phyloP scores from a whole-genome alignment of 2,888 invertebrate genomes.

The Tipula lateralis region DNA sequence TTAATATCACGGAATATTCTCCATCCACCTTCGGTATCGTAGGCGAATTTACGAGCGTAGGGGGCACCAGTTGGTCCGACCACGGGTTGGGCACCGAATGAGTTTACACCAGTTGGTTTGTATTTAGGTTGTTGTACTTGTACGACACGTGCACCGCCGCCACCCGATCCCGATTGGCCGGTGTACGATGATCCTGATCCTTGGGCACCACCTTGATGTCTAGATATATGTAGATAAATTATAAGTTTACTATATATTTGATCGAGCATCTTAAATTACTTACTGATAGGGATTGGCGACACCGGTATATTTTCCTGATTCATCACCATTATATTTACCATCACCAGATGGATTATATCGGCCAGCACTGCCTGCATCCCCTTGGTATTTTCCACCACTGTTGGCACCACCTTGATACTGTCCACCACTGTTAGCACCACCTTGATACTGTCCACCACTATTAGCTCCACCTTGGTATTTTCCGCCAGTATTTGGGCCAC shows the following conservation, averaged over 20 bases:
- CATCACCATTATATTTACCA: conserved; percentile 43
- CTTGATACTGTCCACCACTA: not conserved
- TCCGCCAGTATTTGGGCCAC: not conserved
- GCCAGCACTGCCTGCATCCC: conserved; percentile 43
- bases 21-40: conserved; percentile 41
- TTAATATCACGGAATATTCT: conserved; percentile 45
- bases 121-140: not conserved
- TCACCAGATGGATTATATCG: conserved; percentile 47
- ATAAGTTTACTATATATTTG: not conserved
- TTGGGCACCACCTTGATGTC: not conserved
- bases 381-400: conserved; percentile 43
- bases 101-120: not conserved
- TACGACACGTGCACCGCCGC: not conserved
- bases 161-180: not conserved
- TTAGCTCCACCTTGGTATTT: not conserved
- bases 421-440: not conserved
- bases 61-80: not conserved
- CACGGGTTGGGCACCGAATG: not conserved
- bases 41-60: not conserved
- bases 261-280: not conserved
- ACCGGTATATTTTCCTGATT: conserved; percentile 51
- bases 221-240: not conserved
- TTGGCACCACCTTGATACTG: not conserved
- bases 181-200: not conserved
- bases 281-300: not conserved